Evolutionary conservation across 2,113 vertebrate genomes (phyloP), one percentile per base, ranked within the genome.

Genomic region (Oreocharis arfaki): DNA sequence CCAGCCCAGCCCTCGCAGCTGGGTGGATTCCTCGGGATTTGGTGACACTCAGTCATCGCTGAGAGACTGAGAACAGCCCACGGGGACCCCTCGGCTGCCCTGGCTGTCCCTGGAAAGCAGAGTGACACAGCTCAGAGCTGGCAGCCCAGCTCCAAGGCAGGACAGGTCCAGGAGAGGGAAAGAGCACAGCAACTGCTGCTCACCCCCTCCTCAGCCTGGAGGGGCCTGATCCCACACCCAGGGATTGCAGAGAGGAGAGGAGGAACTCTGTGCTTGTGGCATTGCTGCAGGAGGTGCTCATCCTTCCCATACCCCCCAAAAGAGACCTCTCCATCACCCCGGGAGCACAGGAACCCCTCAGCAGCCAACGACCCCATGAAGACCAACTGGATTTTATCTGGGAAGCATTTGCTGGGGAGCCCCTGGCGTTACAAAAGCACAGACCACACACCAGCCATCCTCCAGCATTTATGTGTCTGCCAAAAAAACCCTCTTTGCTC

Each of bases 1-100:
- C 42, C 55, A 6, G 39, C 39, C 42, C 3, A 2, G 39, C 33
- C 35, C 56, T 42, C 1, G 0, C n/a, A 20, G 3, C 27, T 17
- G 41, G 37, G 27, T 2, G 26, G 37, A 2, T 9, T n/a, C 33
- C n/a, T 67, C 0, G 3, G 15, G 35, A 13, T 55, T 24, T 68
- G 52, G 6, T 30, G 60, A 4, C 3, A 2, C 23, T 42, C 49
- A 3, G 11, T 8, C 33, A 4, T 1, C 64, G 61, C 65, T n/a
- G 11, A 24, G 60, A 24, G 33, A 3, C 55, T 12, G 28, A 46
- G 61, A 49, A 28, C 9, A 67, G 37, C 11, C 41, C 6, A 0
- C 1, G 9, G 44, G 61, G 39, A 50, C 3, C 16, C 35, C 16
- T 56, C 3, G 1, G 6, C 59, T 77, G 30, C 44, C 13, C n/a